Percentiles rank a stretch among this genome's conserved stretches.
Evolutionary conservation across 2,113 vertebrate genomes (phyloP).

Genomic region (Coryphaenoides rupestris): DNA sequence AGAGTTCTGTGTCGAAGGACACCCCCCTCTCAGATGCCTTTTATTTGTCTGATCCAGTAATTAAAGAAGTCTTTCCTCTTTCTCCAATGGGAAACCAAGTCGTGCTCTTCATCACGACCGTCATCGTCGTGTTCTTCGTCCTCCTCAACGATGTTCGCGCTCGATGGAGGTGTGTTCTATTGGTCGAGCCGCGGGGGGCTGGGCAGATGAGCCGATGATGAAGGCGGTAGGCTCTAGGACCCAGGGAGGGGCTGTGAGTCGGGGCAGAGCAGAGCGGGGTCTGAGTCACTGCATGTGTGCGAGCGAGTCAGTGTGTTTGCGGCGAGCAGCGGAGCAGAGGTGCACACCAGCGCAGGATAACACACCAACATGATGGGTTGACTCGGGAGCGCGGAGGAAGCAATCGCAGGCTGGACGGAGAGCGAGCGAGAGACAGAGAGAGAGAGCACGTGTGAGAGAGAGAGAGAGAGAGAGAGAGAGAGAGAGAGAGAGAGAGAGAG

Average conservation of each 20-base stretch:
- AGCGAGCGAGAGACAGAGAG: not conserved
- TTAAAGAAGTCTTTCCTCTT: too few relatives aligned
- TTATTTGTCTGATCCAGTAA: too few relatives aligned
- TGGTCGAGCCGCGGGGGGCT: constrained; percentile 22
- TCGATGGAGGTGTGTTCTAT: constrained; percentile 41
- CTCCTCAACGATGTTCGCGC: constrained; percentile 2
- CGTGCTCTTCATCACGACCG: too few relatives aligned
- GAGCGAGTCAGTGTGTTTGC: constrained; percentile 58
- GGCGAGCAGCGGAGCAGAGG: constrained; percentile 68
- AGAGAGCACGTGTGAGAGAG: too few relatives aligned
- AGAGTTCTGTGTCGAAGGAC: too few relatives aligned
- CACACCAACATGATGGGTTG: constrained; percentile 78
- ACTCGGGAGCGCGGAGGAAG: constrained; percentile 55
- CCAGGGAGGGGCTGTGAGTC: constrained; percentile 47
- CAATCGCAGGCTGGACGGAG: constrained; percentile 22
- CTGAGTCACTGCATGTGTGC: constrained; percentile 80
- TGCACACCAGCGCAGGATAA: constrained; percentile 74
- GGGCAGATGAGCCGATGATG: too few relatives aligned
- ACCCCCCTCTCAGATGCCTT: too few relatives aligned
- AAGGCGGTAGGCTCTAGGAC: constrained; percentile 68
- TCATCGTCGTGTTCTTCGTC: too few relatives aligned
- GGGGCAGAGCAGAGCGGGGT: constrained; percentile 56
- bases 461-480: constrained; percentile 2
- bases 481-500: constrained; percentile 50
- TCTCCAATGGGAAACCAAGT: too few relatives aligned